These are phyloP conservation scores for Phorcus lineatus DNA, from an alignment of 2,888 invertebrate genomes.

Conservation along the genomic window DNA sequence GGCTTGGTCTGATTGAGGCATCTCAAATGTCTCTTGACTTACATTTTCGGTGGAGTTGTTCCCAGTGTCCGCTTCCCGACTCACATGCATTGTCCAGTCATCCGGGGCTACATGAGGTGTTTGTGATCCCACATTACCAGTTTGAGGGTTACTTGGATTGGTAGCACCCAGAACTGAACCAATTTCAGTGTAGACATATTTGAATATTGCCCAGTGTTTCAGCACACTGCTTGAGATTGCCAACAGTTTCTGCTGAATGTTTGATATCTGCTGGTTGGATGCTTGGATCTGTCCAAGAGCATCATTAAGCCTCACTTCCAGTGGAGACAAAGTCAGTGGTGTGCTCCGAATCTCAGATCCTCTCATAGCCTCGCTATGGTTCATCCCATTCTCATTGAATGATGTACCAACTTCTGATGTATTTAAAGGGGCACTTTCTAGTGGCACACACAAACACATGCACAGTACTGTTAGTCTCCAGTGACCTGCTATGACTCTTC, in stretches of 20 bases:
- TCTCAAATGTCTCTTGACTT: background rate
- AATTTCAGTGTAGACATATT: background rate
- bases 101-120: background rate
- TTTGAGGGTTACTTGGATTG: background rate
- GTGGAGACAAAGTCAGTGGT: background rate
- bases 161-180: background rate
- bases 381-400: too few relatives aligned
- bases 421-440: too few relatives aligned
- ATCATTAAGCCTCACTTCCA: background rate
- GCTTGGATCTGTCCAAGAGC: background rate
- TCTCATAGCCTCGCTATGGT: too few relatives aligned
- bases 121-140: too few relatives aligned
- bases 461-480: background rate
- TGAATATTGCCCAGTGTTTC: slow-evolving; percentile 12
- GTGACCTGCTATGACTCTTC: background rate
- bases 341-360: too few relatives aligned
- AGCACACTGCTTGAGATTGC: slow-evolving; percentile 9
- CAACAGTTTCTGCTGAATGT: background rate
- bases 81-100: background rate
- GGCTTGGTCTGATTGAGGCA: background rate
- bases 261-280: background rate
- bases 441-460: background rate
- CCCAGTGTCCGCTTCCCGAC: background rate
- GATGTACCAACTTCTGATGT: too few relatives aligned
- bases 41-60: background rate